Evolutionary conservation across 2,113 vertebrate genomes (phyloP).

Genomic region (Sprattus sprattus): DNA sequence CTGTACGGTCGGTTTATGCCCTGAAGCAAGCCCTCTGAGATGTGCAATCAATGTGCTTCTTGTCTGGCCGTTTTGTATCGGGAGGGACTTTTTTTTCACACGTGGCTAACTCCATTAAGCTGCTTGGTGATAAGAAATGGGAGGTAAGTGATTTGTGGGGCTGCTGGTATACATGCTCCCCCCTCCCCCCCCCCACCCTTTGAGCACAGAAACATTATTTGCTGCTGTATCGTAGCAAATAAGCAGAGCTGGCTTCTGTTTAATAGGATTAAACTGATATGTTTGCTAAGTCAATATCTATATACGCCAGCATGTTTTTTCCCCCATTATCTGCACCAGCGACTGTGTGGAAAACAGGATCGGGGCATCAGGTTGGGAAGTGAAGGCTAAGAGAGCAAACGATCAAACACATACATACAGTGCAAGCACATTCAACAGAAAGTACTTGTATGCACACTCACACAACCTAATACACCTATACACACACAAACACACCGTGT

Average conservation of each 20-base stretch:
- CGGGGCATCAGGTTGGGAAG: not conserved
- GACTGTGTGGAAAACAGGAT: not conserved
- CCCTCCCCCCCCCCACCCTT: not conserved
- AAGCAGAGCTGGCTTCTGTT: not conserved
- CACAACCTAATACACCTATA: not conserved
- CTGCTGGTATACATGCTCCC: not conserved
- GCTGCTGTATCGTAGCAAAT: not conserved
- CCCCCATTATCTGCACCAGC: not conserved
- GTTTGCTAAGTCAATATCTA: conserved; percentile 10
- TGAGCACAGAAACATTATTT: not conserved
- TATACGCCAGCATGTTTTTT: not conserved
- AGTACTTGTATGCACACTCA: not conserved
- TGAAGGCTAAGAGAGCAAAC: not conserved
- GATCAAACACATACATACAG: not conserved
- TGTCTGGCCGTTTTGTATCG: conserved; percentile 15
- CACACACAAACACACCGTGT: conserved; percentile 79
- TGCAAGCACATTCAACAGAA: not conserved
- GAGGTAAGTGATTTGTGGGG: conserved; percentile 16
- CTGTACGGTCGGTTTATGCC: conserved; percentile 21
- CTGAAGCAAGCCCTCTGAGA: conserved; percentile 23
- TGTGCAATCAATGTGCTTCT: not conserved
- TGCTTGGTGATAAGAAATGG: not conserved
- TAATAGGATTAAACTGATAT: conserved; percentile 14
- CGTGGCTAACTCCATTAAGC: conserved; percentile 19
- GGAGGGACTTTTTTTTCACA: conserved; percentile 8